Percentiles rank a stretch among this genome's conserved stretches.
Conservation (phyloP, 2,888 invertebrate genomes). For the Machimus rusticus region DNA sequence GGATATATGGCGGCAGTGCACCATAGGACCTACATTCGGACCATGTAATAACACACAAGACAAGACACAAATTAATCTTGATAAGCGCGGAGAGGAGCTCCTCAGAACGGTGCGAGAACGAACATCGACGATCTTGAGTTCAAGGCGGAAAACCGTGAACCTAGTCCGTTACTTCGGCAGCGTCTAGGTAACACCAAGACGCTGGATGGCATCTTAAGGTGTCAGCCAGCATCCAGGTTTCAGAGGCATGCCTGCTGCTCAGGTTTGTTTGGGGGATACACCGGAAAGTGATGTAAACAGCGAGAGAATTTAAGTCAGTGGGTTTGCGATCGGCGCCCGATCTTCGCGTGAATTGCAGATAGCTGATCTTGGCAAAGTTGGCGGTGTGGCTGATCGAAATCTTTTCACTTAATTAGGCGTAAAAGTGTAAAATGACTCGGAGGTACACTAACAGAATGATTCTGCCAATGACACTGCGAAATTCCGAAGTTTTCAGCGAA, state of each 20-base stretch:
- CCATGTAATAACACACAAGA: constrained; percentile 10
- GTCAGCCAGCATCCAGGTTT: not conserved
- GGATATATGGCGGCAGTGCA: constrained; percentile 20
- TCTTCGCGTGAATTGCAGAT: not conserved
- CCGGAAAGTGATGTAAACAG: not conserved
- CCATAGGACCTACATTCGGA: constrained; percentile 27
- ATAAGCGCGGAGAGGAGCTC: not conserved
- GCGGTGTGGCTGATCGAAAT: not conserved
- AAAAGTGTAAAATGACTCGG: not conserved
- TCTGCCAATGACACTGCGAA: not conserved
- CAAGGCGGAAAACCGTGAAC: not conserved
- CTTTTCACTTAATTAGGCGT: not conserved
- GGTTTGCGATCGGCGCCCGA: not conserved
- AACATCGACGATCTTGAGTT: not conserved
- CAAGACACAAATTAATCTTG: constrained; percentile 30
- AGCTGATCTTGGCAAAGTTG: not conserved
- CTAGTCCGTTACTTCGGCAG: constrained; percentile 1
- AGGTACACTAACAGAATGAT: not conserved
- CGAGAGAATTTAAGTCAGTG: not conserved
- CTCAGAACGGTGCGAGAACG: constrained; percentile 26
- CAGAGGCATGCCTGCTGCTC: not conserved
- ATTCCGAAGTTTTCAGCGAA: not conserved
- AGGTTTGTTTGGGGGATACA: not conserved
- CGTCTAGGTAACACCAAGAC: not conserved
- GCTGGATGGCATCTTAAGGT: not conserved